These are phyloP conservation scores for Microctenopoma stevenorrisi DNA, from an alignment of 2,797 vertebrate species.

Conservation along the genomic window DNA sequence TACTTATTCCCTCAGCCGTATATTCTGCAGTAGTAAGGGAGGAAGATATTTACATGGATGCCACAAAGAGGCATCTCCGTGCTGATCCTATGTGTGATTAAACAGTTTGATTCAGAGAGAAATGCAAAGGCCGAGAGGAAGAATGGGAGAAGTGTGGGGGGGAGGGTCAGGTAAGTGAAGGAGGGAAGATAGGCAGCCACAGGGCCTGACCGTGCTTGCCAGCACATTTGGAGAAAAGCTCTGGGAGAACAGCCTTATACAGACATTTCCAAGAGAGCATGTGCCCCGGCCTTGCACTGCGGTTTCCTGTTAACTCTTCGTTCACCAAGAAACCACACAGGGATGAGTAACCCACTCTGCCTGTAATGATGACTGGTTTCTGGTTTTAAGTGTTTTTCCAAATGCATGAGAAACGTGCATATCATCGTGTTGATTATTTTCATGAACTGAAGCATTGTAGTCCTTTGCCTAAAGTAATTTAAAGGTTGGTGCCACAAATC, in stretches of 20 bases:
- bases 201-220: constrained; percentile 84
- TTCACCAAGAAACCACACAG: constrained; percentile 36
- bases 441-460: background rate
- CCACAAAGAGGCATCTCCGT: constrained; percentile 11
- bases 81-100: constrained; percentile 6
- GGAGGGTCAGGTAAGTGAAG: constrained; percentile 66
- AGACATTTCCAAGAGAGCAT: constrained; percentile 79
- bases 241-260: constrained; percentile 79
- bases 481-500: constrained; percentile 37
- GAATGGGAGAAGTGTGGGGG: constrained; percentile 31
- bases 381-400: background rate
- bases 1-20: background rate
- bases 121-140: background rate
- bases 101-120: constrained; percentile 16
- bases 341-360: constrained; percentile 14
- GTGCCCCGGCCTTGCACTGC: constrained; percentile 54
- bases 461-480: constrained; percentile 24
- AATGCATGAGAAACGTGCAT: background rate
- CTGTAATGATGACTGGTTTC: background rate
- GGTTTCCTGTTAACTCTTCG: constrained; percentile 84
- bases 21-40: constrained; percentile 9
- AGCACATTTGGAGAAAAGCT: constrained; percentile 75
- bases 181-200: constrained; percentile 44
- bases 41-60: background rate
- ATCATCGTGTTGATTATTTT: background rate